Percentiles rank a stretch among this genome's conserved stretches.
phyloP scores from a whole-genome alignment of 2,113 vertebrate species.

The Sprattus sprattus region DNA sequence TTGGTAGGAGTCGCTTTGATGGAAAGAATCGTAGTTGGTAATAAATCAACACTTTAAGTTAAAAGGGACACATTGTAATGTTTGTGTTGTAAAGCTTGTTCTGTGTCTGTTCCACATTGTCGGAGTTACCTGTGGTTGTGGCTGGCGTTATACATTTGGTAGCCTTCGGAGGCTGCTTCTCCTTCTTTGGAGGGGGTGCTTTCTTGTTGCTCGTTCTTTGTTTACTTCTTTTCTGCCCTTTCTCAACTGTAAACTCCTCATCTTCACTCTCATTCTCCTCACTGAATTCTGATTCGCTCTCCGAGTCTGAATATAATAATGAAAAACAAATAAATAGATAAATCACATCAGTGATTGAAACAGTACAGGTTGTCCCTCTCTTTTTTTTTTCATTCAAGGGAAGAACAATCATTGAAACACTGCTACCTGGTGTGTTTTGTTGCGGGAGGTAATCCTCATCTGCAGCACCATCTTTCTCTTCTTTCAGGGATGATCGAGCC shows the following conservation, averaged over 20 bases:
- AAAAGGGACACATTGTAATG: background rate
- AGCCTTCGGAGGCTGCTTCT: slow-evolving; percentile 58
- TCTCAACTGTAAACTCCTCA: slow-evolving; percentile 71
- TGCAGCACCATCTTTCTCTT: slow-evolving; percentile 38
- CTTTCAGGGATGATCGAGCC: slow-evolving; percentile 31
- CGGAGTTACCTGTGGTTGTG: slow-evolving; percentile 12
- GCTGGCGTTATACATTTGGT: slow-evolving; percentile 49
- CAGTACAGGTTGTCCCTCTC: background rate
- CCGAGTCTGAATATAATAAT: slow-evolving; percentile 59
- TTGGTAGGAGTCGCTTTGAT: background rate
- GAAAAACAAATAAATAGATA: background rate
- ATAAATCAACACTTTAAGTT: background rate
- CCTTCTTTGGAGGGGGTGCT: slow-evolving; percentile 49
- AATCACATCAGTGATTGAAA: background rate
- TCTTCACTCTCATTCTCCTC: slow-evolving; percentile 68
- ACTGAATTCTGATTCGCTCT: slow-evolving; percentile 71
- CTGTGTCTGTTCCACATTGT: slow-evolving; percentile 46
- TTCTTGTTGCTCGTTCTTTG: slow-evolving; percentile 30
- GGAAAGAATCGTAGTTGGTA: background rate
- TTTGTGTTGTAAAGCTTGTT: background rate
- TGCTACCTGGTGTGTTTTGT: slow-evolving; percentile 61
- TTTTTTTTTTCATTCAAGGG: background rate
- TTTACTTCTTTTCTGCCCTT: slow-evolving; percentile 52
- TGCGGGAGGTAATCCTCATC: slow-evolving; percentile 68
- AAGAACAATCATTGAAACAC: background rate